Conservation (phyloP, 1,140 invertebrate genomes). For the Laupala kohalensis region DNA sequence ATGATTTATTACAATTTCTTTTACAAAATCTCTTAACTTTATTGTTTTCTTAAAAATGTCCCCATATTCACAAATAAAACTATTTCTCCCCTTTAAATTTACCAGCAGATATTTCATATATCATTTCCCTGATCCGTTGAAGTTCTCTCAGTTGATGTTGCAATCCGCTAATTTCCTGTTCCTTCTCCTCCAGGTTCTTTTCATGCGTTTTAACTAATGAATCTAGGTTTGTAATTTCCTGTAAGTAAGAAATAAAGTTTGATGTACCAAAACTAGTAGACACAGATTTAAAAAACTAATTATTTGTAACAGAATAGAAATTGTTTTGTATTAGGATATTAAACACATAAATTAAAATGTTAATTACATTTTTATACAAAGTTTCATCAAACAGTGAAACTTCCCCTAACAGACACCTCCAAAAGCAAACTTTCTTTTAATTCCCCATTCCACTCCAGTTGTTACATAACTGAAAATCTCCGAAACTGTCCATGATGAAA, state of each 20-base stretch:
- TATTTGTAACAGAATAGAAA: not conserved
- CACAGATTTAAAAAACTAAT: not conserved
- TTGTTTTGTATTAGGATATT: not conserved
- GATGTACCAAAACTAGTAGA: not conserved
- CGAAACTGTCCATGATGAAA: no score
- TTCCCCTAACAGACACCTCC: not conserved
- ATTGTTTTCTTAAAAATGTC: not conserved
- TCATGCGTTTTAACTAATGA: not conserved
- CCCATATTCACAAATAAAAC: not conserved
- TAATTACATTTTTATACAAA: not conserved
- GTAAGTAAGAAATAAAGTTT: not conserved
- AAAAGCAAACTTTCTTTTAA: not conserved
- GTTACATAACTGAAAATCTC: no score
- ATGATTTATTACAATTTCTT: no score
- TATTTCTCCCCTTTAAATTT: slow-evolving; percentile 8
- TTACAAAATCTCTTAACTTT: no score
- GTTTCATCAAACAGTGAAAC: not conserved
- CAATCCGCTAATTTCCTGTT: slow-evolving; percentile 1
- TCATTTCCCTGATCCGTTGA: slow-evolving; percentile 11
- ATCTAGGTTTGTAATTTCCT: not conserved
- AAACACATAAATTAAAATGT: not conserved
- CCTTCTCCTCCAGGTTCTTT: slow-evolving; percentile 1
- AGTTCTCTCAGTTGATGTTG: slow-evolving; percentile 5
- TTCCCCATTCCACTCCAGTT: no score
- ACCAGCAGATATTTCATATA: slow-evolving; percentile 11